These are phyloP conservation scores for Platysternon megacephalum DNA, from an alignment of 2,113 vertebrate genomes.

Conservation along the genomic window DNA sequence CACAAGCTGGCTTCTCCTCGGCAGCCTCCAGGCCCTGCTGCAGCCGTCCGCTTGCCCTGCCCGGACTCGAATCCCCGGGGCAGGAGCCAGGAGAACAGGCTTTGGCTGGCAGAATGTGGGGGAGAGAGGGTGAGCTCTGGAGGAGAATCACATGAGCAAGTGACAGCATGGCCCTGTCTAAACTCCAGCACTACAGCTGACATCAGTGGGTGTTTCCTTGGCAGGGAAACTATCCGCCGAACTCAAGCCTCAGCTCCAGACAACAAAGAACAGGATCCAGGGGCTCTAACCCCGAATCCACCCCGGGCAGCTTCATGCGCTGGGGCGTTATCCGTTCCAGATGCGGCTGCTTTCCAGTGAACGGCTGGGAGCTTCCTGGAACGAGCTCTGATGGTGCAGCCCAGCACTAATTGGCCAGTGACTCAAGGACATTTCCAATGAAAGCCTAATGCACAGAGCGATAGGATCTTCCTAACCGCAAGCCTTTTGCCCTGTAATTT, in stretches of 20 bases:
- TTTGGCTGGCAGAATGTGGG: neutral
- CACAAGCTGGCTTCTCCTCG: neutral
- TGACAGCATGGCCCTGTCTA: neutral
- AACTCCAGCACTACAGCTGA: neutral
- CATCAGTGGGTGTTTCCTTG: conserved; percentile 70
- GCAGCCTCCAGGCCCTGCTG: neutral
- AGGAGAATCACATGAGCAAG: neutral
- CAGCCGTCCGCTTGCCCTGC: too few species aligned
- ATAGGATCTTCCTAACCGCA: neutral
- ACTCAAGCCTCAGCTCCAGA: neutral
- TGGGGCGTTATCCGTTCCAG: conserved; percentile 35
- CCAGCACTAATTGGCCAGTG: rapidly evolving
- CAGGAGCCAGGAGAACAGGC: neutral
- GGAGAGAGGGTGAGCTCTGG: neutral
- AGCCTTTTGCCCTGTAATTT: neutral
- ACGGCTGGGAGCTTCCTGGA: neutral
- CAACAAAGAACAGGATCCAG: neutral
- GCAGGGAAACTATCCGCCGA: neutral
- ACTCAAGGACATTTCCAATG: neutral
- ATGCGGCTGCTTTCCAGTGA: rapidly evolving
- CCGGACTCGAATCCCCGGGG: neutral
- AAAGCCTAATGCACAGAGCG: rapidly evolving
- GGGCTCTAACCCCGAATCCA: neutral
- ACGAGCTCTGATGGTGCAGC: rapidly evolving
- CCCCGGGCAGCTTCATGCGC: neutral